Base-by-base conservation (phyloP, 2,797 vertebrate species). In the Clarias platycephalus region DNA sequence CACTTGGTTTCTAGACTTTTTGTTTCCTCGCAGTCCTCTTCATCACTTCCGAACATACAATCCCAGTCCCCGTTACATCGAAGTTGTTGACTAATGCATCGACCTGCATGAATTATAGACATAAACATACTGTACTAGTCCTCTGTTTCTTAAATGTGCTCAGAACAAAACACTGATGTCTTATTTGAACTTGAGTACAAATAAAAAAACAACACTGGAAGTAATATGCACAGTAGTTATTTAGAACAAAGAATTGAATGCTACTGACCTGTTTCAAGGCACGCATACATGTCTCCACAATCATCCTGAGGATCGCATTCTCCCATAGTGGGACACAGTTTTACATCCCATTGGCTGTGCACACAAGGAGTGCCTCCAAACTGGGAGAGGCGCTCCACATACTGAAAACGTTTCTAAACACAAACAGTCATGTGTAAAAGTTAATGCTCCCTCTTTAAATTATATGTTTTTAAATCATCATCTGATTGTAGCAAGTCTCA, bases 61-160 rank as follows among this genome's bases (percentile, higher is more conserved):
- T 99, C 97, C 0, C 0, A 0, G 28, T 97, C 96, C 79, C 96
- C 95, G 0, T 99, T 98, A 83, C 98, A 99, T 44, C 93, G 85
- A 0, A 99, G 95, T 20, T 93, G 92, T 86, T 74, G 91, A 90
- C 95, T 94, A 88, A 99, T 94, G 88, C 97, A 99, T 64, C 97
- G 96, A 9, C 97, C 98, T 99, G 71, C 53, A 85, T 49, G 31
- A 57, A 82, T 2, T 34, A 9, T 0, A 44, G 15, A 53, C 5
- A 1, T 4, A 49, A 15, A 34, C 28, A 26, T 28, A 77, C 5
- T 31, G 31, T 37, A 49, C 6, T 44, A 49, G 44, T 75, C 55
- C 37, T 18, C 44, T 18, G 6, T 26, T 58, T 58, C 28, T 3
- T 13, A 60, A 28, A 76, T 18, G 53, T 12, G 1, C 26, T 34